Base-by-base conservation (phyloP, 2,888 invertebrate species). In the Tubulanus polymorphus region DNA sequence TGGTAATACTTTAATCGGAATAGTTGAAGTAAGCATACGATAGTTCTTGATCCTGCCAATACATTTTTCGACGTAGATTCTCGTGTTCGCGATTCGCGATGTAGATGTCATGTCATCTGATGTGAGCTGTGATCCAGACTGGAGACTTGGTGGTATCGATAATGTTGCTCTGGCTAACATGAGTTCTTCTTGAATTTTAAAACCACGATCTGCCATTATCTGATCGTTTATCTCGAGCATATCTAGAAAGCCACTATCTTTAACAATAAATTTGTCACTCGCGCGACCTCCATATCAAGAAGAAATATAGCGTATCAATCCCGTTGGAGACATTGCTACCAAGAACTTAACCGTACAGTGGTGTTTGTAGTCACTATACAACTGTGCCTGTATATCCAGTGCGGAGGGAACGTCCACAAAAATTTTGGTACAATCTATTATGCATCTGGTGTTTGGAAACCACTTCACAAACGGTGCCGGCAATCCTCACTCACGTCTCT, bases 311-410 rank as follows among this genome's bases (percentile, higher is more conserved):
- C 51, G 51, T 45, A 63, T 49, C n/a, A 32, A 15, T 20, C 61
- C 61, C 51, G 45, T 57, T 25, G 61, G 63, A n/a, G 61, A 54
- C 18, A 61, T 58, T 5, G 32, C 48, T 23, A 63, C 53, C 29
- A 61, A 52, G 37, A 61, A 53, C 50, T 63, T 61, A n/a, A 57
- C 25, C 26, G 63, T 63, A 45, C 48, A 50, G 50, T 63, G 59
- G 26, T 61, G 57, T 49, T 63, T 61, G 53, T 63, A 63, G 28
- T 57, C 56, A 8, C 56, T 56, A 37, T 51, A 62, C 18, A 37
- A 51, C 37, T 37, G 27, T 23, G 58, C 58, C 48, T 59, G 54
- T 2, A 47, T 45, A 25, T 55, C 54, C 6, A 23, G 41, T 8
- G 18, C 41, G 15, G 18, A 18, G 18, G 41, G 23, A 8, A 20